phyloP scores from a whole-genome alignment of 2,888 invertebrate species.

The Dione vanillae region DNA sequence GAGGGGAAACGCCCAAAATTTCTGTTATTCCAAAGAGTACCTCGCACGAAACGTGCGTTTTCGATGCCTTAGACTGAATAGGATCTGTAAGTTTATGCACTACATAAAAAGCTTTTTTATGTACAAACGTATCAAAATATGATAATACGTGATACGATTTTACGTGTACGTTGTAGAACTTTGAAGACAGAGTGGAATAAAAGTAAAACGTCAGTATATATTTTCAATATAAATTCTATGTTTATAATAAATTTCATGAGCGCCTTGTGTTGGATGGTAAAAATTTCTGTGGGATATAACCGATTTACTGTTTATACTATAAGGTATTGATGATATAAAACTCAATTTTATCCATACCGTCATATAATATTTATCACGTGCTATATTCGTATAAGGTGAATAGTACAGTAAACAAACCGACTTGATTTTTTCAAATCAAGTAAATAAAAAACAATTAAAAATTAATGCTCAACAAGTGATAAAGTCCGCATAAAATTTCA shows the following conservation, averaged over 20 bases:
- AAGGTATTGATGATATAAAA: slow-evolving; percentile 12
- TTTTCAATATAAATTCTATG: slow-evolving; percentile 24
- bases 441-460: no score
- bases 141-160: slow-evolving; percentile 22
- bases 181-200: not conserved
- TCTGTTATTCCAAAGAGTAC: slow-evolving; percentile 28
- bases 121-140: slow-evolving; percentile 25
- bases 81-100: slow-evolving; percentile 40
- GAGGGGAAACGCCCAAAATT: slow-evolving; percentile 7
- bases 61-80: slow-evolving; percentile 40
- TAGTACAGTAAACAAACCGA: no score
- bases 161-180: slow-evolving; percentile 20
- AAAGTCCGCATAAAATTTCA: no score
- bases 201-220: slow-evolving; percentile 11
- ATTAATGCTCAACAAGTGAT: no score
- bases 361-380: slow-evolving; percentile 8
- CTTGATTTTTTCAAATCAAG: no score
- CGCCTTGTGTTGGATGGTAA: slow-evolving; percentile 8
- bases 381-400: not conserved
- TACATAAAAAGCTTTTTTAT: slow-evolving; percentile 36
- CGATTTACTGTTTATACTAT: slow-evolving; percentile 18
- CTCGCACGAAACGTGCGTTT: slow-evolving; percentile 37
- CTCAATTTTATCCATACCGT: not conserved
- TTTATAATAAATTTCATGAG: slow-evolving; percentile 20
- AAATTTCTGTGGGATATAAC: slow-evolving; percentile 15